Percentiles rank a stretch among this genome's conserved stretches.
Evolutionary conservation across 2,888 invertebrate species (phyloP).

Genomic region (Mantis religiosa): DNA sequence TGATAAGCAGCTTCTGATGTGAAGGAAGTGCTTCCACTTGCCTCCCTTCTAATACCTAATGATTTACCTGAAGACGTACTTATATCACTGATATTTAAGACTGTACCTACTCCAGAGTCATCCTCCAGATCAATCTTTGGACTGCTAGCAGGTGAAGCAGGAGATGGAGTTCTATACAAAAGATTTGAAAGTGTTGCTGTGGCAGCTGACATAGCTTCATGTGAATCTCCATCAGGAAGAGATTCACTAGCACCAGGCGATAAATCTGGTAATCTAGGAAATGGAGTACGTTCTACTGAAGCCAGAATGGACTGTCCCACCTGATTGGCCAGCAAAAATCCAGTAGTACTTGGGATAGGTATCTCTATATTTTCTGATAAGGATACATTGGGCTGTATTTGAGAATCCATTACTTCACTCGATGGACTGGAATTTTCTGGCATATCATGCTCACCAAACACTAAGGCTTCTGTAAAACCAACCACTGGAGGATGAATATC

Average conservation of each 20-base stretch:
- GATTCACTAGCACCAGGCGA: slow-evolving; percentile 43
- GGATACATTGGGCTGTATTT: neutral
- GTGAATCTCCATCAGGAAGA: slow-evolving; percentile 49
- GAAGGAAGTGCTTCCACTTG: neutral
- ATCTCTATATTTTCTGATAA: slow-evolving; percentile 11
- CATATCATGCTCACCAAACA: neutral
- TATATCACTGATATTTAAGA: slow-evolving; percentile 20
- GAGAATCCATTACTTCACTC: neutral
- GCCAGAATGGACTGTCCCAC: slow-evolving; percentile 24
- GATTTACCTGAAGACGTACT: slow-evolving; percentile 29
- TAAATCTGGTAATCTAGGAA: neutral
- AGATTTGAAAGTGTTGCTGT: slow-evolving; percentile 59
- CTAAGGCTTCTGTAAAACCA: neutral
- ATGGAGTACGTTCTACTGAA: neutral
- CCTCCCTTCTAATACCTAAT: slow-evolving; percentile 17
- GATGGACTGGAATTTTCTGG: neutral
- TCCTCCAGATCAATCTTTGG: slow-evolving; percentile 1
- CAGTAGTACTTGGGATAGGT: slow-evolving; percentile 2
- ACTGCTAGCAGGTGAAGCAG: neutral
- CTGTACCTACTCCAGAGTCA: slow-evolving; percentile 31
- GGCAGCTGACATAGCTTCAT: slow-evolving; percentile 59
- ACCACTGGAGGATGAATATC: neutral
- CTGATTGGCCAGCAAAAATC: slow-evolving; percentile 30
- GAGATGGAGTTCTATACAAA: slow-evolving; percentile 43
- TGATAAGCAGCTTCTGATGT: neutral